These are phyloP conservation scores for Anhinga rufa DNA, from an alignment of 2,113 vertebrate genomes.

Conservation along the genomic window DNA sequence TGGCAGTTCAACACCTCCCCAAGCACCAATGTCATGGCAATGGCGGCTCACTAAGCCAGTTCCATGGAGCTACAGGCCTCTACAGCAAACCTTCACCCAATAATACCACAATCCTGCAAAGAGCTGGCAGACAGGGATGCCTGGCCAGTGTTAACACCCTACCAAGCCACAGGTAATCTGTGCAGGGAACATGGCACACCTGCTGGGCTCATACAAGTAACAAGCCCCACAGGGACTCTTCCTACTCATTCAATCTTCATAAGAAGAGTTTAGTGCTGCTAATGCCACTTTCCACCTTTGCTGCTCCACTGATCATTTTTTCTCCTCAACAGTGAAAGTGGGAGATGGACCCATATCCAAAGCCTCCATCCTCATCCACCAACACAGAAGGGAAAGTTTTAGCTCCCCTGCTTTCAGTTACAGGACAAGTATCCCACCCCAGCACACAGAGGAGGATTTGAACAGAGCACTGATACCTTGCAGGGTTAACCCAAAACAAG, in stretches of 20 bases:
- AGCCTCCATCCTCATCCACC: neutral
- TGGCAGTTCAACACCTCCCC: neutral
- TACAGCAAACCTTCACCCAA: neutral
- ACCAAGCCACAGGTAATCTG: neutral
- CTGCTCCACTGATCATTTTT: neutral
- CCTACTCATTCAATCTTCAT: neutral
- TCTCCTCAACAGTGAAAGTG: neutral
- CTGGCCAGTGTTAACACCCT: neutral
- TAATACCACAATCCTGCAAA: neutral
- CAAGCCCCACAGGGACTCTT: neutral
- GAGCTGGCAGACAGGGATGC: neutral
- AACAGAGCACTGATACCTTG: neutral
- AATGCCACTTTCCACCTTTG: neutral
- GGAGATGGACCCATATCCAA: neutral
- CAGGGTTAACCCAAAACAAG: neutral
- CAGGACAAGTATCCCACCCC: neutral
- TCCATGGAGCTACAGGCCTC: neutral
- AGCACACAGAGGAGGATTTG: neutral
- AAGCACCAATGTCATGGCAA: neutral
- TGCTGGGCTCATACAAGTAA: neutral
- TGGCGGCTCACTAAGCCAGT: neutral
- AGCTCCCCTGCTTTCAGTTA: accelerated
- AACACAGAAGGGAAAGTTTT: neutral
- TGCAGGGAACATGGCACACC: neutral
- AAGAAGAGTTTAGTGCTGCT: neutral